Evolutionary conservation across 2,113 vertebrate genomes (phyloP).

Genomic region (Pyxicephalus adspersus): DNA sequence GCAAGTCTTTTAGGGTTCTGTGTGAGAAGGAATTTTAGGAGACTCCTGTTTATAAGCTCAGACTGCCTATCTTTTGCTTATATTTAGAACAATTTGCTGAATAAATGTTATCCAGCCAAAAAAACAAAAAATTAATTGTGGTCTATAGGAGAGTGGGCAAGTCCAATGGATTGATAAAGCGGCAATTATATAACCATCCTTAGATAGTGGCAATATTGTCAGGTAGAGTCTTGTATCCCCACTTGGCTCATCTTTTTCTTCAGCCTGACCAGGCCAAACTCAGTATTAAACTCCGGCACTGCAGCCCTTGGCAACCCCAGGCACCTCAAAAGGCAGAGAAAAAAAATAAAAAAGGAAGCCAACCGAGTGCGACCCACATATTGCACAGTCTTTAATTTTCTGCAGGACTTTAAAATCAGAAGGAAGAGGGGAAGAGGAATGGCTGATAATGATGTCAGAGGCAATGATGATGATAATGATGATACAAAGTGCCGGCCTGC

Average conservation of each 20-base stretch:
- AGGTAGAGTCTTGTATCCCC: not conserved
- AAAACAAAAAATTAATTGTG: not conserved
- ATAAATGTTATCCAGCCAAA: conserved; percentile 48
- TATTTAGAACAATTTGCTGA: conserved; percentile 14
- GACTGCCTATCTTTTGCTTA: not conserved
- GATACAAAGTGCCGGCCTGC: conserved; percentile 34
- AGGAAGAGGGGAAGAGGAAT: conserved; percentile 7
- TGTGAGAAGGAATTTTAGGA: too few relatives aligned
- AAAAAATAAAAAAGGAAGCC: not conserved
- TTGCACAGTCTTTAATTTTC: conserved; percentile 54
- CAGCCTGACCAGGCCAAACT: not conserved
- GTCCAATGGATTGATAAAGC: not conserved
- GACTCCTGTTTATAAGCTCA: not conserved
- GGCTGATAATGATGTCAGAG: conserved; percentile 19
- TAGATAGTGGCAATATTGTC: not conserved
- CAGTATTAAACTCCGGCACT: not conserved
- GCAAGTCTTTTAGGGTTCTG: too few relatives aligned
- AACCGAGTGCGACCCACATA: conserved; percentile 28
- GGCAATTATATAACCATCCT: not conserved
- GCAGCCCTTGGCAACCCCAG: not conserved
- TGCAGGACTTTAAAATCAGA: conserved; percentile 38
- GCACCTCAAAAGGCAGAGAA: conserved; percentile 2
- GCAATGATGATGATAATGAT: conserved; percentile 25
- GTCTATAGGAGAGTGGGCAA: not conserved
- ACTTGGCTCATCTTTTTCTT: not conserved